Evolutionary conservation across 2,113 vertebrate genomes (phyloP).

Genomic region (Leucosticte australis): DNA sequence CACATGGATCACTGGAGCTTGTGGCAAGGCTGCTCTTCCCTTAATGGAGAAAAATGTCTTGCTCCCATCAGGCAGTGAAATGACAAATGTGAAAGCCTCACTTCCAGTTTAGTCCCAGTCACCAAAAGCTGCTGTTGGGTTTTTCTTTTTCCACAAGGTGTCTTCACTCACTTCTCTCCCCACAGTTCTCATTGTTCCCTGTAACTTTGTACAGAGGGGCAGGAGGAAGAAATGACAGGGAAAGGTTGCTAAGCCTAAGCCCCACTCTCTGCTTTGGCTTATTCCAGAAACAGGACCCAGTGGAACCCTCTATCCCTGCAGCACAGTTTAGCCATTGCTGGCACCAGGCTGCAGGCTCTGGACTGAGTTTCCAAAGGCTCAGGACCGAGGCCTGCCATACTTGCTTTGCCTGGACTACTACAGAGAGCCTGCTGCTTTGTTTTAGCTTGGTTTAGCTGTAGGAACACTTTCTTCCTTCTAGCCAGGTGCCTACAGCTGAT

Average conservation of each 20-base stretch:
- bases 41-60: not conserved
- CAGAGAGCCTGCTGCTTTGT: not conserved
- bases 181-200: not conserved
- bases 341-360: not conserved
- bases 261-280: not conserved
- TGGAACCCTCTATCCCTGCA: not conserved
- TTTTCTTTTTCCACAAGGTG: not conserved
- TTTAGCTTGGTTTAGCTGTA: not conserved
- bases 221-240: not conserved
- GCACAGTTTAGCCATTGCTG: not conserved
- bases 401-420: not conserved
- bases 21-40: not conserved
- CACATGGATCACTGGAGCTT: not conserved
- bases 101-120: not conserved
- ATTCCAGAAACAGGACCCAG: not conserved
- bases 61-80: not conserved
- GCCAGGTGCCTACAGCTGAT: not conserved
- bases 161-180: not conserved
- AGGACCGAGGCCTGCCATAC: not conserved
- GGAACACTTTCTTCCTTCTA: not conserved
- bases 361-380: not conserved
- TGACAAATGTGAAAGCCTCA: fast-evolving
- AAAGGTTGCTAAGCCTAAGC: not conserved
- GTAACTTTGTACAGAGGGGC: not conserved
- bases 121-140: not conserved